These are phyloP conservation scores for Synergus itoensis DNA, from an alignment of 2,888 invertebrate species.

Conservation along the genomic window DNA sequence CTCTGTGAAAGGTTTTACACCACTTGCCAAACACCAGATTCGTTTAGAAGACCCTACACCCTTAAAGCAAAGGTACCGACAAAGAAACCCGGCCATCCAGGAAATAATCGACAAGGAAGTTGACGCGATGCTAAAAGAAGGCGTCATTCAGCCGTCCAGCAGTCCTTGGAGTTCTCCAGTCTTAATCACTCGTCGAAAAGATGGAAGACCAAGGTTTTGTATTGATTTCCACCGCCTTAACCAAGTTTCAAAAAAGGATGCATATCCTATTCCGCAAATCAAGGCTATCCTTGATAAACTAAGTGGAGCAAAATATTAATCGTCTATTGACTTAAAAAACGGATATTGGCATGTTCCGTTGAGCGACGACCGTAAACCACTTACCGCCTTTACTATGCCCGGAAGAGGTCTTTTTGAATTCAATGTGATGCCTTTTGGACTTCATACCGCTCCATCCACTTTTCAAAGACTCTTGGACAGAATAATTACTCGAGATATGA, in stretches of 20 bases:
- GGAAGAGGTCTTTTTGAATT: conserved; percentile 64
- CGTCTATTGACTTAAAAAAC: conserved; percentile 62
- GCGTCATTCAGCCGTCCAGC: too few species aligned
- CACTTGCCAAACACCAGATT: too few species aligned
- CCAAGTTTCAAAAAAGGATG: too few species aligned
- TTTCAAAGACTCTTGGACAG: conserved; percentile 57
- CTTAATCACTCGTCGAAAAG: too few species aligned
- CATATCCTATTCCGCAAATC: conserved; percentile 54
- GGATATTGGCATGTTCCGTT: conserved; percentile 65
- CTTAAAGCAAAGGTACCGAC: not conserved
- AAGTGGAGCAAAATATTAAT: conserved; percentile 62
- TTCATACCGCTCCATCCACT: conserved; percentile 62
- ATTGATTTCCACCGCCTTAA: too few species aligned
- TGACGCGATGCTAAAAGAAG: too few species aligned
- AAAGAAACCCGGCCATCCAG: not conserved
- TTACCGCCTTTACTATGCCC: conserved; percentile 66
- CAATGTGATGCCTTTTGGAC: conserved; percentile 62
- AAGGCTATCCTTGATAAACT: conserved; percentile 63
- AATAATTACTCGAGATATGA: conserved; percentile 10
- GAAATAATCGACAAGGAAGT: not conserved
- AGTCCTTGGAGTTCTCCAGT: too few species aligned
- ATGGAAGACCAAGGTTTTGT: too few species aligned
- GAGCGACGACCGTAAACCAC: conserved; percentile 50
- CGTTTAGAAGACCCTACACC: too few species aligned
- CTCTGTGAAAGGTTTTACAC: too few species aligned